A percentile compares a stretch with the other conserved stretches of the same genome.
Conservation (phyloP, 2,797 vertebrate species). For the Malacoctenus gilli region DNA sequence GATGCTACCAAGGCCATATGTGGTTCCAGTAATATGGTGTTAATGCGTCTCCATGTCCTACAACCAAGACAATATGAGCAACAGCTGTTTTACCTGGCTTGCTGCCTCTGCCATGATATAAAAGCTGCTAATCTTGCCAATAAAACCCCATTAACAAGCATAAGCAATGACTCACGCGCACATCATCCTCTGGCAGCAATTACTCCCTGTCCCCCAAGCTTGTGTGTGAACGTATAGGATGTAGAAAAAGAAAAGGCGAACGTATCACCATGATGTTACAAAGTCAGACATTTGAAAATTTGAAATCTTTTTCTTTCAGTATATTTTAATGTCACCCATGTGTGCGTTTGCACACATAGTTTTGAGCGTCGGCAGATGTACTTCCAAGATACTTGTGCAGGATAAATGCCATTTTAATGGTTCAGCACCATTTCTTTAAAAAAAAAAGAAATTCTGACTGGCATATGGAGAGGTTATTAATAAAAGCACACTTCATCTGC, state of each 20-base stretch:
- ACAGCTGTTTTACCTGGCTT: conserved; percentile 80
- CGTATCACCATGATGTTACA: conserved; percentile 18
- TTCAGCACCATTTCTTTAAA: conserved; percentile 30
- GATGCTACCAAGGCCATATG: conserved; percentile 51
- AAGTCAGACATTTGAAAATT: conserved; percentile 6
- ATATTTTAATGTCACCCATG: too few species aligned
- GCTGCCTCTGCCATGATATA: conserved; percentile 77
- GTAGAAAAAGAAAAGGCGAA: conserved; percentile 37
- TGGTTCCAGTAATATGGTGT: conserved; percentile 64
- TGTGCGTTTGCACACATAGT: neutral
- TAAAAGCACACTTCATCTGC: conserved; percentile 69
- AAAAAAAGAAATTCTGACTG: conserved; percentile 47
- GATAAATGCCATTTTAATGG: conserved; percentile 40
- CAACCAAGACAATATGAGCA: conserved; percentile 76
- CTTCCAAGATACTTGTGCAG: conserved; percentile 10
- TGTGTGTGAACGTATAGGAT: conserved; percentile 27
- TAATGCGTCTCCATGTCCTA: conserved; percentile 67
- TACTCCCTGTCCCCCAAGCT: conserved; percentile 48
- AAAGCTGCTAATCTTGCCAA: conserved; percentile 80
- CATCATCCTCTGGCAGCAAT: conserved; percentile 59
- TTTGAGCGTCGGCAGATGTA: conserved; percentile 7
- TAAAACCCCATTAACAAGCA: conserved; percentile 80
- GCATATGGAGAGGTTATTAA: conserved; percentile 70
- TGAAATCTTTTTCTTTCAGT: too few species aligned
- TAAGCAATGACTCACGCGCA: conserved; percentile 70